Conservation (phyloP, 2,888 invertebrate genomes). For the Panzeria rudis region DNA sequence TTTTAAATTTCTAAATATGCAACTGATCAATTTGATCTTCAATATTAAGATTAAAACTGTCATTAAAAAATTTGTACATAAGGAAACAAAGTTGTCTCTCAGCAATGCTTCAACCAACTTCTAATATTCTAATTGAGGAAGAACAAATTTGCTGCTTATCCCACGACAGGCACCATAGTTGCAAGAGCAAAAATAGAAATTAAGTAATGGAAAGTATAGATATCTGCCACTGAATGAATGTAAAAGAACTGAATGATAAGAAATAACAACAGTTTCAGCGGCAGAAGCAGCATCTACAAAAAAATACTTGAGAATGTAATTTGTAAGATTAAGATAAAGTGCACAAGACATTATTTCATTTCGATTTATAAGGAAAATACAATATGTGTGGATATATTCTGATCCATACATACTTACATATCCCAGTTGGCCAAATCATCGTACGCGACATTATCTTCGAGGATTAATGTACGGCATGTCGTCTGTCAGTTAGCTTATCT, state of each 20-base stretch:
- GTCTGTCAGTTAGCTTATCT: too few species aligned
- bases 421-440: too few species aligned
- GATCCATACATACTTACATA: too few species aligned
- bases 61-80: conserved; percentile 6
- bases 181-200: conserved; percentile 12
- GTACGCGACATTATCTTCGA: too few species aligned
- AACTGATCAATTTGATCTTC: conserved; percentile 47
- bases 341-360: conserved; percentile 52
- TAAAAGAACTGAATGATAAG: conserved; percentile 56
- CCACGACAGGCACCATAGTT: conserved; percentile 3
- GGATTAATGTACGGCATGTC: too few species aligned
- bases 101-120: conserved; percentile 44
- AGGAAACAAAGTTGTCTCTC: conserved; percentile 14
- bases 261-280: conserved; percentile 31
- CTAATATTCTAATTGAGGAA: conserved; percentile 64
- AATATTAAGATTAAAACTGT: conserved; percentile 43
- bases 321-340: conserved; percentile 69
- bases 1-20: conserved; percentile 21
- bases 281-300: not conserved
- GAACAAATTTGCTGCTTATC: conserved; percentile 36
- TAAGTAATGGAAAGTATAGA: conserved; percentile 23
- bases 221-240: conserved; percentile 44
- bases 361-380: conserved; percentile 30
- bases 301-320: conserved; percentile 66
- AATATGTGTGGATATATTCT: too few species aligned